phyloP scores from a whole-genome alignment of 1,140 invertebrate genomes.

The Drosophila suzukii region DNA sequence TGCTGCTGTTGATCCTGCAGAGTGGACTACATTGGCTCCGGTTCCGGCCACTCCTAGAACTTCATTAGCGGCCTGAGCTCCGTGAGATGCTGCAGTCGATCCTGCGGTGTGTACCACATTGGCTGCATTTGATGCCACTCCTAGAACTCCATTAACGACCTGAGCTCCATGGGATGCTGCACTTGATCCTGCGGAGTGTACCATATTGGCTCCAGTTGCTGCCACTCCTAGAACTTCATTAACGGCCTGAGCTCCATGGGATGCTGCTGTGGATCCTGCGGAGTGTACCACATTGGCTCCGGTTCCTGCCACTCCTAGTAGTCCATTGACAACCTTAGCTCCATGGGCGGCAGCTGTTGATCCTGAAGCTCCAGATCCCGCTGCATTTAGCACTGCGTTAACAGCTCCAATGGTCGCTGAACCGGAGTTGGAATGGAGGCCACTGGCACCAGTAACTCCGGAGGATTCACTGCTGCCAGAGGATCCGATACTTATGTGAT shows the following conservation, averaged over 20 bases:
- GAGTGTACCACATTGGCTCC: background rate
- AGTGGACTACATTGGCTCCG: slow-evolving; percentile 1
- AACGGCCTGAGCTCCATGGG: background rate
- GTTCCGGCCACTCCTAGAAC: background rate
- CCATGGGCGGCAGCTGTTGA: background rate
- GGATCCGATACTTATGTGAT: background rate
- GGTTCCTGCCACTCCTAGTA: background rate
- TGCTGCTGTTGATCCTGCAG: background rate
- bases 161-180: background rate
- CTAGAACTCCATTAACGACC: background rate
- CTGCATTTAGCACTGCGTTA: background rate
- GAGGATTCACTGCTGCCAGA: background rate
- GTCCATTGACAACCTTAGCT: slow-evolving; percentile 1
- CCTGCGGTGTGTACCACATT: background rate
- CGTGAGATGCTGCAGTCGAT: background rate
- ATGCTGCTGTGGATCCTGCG: background rate
- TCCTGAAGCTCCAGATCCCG: background rate
- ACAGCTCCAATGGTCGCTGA: background rate
- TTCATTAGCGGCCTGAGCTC: background rate
- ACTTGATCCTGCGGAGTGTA: background rate
- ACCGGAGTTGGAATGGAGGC: background rate
- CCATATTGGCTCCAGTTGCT: slow-evolving; percentile 1
- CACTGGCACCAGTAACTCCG: background rate
- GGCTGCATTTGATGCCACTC: background rate
- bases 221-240: background rate